Percentiles rank a stretch among this genome's conserved stretches.
Conservation (phyloP, 2,113 vertebrate genomes). For the Perca schrenkii region DNA sequence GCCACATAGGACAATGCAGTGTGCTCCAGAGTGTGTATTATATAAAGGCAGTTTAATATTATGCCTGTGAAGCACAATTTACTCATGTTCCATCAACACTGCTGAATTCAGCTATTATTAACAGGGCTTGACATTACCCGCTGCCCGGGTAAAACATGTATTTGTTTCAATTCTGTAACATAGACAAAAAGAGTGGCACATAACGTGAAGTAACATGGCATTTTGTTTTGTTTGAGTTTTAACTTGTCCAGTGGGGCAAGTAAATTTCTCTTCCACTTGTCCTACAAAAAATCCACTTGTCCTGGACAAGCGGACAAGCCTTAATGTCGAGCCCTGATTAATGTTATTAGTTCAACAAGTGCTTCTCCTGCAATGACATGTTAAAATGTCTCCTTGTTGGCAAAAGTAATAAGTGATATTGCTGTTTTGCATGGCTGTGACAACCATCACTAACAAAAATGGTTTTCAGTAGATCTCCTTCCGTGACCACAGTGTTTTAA, state of each 20-base stretch:
- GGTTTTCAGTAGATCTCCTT: neutral
- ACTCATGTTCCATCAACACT: neutral
- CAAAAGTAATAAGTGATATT: neutral
- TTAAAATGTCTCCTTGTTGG: neutral
- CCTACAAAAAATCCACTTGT: no score
- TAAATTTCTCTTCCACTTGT: no score
- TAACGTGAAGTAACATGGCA: no score
- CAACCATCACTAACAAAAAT: neutral
- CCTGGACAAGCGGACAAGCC: no score
- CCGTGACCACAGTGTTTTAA: neutral
- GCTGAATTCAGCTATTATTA: neutral
- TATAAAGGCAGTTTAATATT: neutral
- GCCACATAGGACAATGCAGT: neutral
- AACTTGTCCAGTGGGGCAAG: no score
- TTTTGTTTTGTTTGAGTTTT: no score
- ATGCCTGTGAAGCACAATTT: neutral
- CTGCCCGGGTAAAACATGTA: no score
- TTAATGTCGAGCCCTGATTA: no score
- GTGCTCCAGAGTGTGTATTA: neutral
- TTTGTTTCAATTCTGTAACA: no score
- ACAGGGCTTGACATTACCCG: no score
- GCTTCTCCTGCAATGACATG: neutral
- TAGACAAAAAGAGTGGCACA: no score
- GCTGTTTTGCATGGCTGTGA: neutral
- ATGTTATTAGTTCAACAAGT: neutral